A percentile compares a stretch with the other conserved stretches of the same genome.
Conservation (phyloP, 2,113 vertebrate genomes). For the Eolophus roseicapilla region DNA sequence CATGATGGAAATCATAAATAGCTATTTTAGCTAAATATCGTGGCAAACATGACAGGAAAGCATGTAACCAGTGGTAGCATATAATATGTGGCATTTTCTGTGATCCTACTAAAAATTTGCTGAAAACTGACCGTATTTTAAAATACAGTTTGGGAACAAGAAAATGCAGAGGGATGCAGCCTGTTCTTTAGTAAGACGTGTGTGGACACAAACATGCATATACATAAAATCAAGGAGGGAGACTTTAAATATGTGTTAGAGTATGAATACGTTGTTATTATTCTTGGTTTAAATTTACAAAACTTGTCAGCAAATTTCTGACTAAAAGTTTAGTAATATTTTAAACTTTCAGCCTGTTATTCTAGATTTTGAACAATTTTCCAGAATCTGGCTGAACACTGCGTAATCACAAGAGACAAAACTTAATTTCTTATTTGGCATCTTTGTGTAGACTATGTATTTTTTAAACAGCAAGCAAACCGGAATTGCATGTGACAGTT, state of each 20-base stretch:
- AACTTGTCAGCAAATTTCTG: background rate
- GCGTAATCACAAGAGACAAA: background rate
- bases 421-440: background rate
- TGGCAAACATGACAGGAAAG: background rate
- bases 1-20: background rate
- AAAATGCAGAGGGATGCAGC: background rate
- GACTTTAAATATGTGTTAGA: background rate
- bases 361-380: background rate
- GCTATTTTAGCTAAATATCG: background rate
- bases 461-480: background rate
- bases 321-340: background rate
- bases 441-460: background rate
- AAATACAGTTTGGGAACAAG: background rate
- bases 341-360: background rate
- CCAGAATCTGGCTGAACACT: background rate
- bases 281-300: background rate
- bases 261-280: background rate
- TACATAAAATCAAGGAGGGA: background rate
- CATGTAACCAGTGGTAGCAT: background rate
- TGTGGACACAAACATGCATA: background rate
- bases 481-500: background rate
- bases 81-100: rapidly evolving
- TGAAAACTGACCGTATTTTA: background rate
- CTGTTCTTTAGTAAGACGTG: background rate
- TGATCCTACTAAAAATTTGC: background rate